Base-by-base conservation (phyloP, 1,140 invertebrate species). In the Bathynomus jamesi region DNA sequence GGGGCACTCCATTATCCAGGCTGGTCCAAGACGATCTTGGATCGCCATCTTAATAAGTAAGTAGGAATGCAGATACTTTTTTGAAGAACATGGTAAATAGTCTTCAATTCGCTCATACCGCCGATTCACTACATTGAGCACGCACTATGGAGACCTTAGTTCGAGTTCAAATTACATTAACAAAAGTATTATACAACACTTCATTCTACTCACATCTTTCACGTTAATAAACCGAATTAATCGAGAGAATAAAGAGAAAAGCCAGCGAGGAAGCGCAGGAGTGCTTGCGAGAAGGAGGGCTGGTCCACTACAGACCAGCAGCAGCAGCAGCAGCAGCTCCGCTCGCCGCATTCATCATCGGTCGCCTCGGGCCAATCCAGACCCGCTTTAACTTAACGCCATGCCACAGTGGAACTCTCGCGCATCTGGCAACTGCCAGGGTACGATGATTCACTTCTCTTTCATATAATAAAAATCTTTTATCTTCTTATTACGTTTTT, bases 31-130 rank as follows among this genome's bases (percentile, higher is more conserved):
- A 69, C 73, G 60, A 69, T 71, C 69, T 69, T 69, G 69, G 67
- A 69, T 71, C 73, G 73, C 73, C 73, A 75, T 75, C 69, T 71
- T 75, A 75, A 66, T 69, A 71, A 65, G 53, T 65, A 75, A 68
- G 60, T 69, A 75, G 31, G 65, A 40, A 68, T 66, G 65, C 66
- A 69, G 71, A 70, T 67, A 71, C 65, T 68, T 69, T 69, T 68
- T n/a, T n/a, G n/a, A n/a, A n/a, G 24, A 11, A 63, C 61, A 63
- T 28, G 11, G 24, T 1, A 17, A 63, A 24, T 63, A 24, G 21
- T 25, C 2, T 2, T 28, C 11, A 11, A 28, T 28, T 3, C 10
- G 13, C 27, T n/a, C 11, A 28, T 24, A 25, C 2, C 61, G 61
- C 11, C 8, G 21, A 24, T 28, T 63, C 61, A 28, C 11, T 24